These are phyloP conservation scores for Aphrocallistes beatrix DNA, from an alignment of 37 sponge, comb jelly and placozoan species.

Conservation along the genomic window DNA sequence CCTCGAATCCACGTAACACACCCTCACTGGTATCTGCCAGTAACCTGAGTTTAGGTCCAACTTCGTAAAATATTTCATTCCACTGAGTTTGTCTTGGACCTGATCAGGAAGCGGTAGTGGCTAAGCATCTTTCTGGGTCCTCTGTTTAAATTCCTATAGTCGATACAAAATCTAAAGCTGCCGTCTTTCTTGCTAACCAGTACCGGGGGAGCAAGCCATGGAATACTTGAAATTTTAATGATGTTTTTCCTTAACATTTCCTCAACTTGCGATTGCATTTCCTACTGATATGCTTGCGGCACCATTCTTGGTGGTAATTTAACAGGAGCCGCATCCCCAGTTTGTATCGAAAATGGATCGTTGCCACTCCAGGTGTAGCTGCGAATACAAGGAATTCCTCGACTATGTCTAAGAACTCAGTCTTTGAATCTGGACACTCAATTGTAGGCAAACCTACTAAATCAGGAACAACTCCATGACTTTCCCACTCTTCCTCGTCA, in stretches of 20 bases:
- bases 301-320: background rate
- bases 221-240: background rate
- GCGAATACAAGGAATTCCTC: background rate
- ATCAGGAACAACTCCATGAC: background rate
- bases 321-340: background rate
- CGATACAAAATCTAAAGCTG: background rate
- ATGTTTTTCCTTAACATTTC: conserved; percentile 4
- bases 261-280: background rate
- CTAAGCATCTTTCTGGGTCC: background rate
- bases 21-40: background rate
- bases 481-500: background rate
- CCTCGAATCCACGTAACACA: background rate
- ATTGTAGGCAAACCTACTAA: background rate
- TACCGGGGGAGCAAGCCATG: background rate
- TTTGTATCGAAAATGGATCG: background rate
- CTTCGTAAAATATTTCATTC: background rate
- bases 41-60: background rate
- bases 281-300: background rate
- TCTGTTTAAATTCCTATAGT: background rate
- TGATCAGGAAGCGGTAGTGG: background rate
- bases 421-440: background rate
- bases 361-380: background rate
- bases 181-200: conserved; percentile 2
- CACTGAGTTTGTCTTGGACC: background rate
- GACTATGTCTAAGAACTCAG: background rate